Evolutionary conservation across 2,888 invertebrate species (phyloP).

Genomic region (Eilema sororculum): DNA sequence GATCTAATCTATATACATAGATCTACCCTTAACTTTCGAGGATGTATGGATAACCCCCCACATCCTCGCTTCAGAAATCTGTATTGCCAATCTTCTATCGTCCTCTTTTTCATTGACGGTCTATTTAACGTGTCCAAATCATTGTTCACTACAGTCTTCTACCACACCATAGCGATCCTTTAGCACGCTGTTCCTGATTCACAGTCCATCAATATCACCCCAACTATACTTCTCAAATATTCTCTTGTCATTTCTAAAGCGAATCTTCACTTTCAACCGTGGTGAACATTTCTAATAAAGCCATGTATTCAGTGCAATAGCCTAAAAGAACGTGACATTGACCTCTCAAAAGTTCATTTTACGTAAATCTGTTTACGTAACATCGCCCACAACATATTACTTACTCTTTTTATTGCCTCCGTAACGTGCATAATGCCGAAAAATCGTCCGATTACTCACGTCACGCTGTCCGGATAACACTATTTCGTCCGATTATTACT

Average conservation of each 20-base stretch:
- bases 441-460: slow-evolving; percentile 57
- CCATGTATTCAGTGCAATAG: neutral
- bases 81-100: no score
- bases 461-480: slow-evolving; percentile 42
- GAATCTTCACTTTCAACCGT: neutral
- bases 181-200: neutral
- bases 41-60: no score
- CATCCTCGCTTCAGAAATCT: no score
- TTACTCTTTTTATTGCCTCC: slow-evolving; percentile 65
- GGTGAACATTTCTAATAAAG: slow-evolving; percentile 1
- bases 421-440: slow-evolving; percentile 63
- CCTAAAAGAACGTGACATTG: slow-evolving; percentile 68
- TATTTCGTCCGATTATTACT: slow-evolving; percentile 33
- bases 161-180: neutral
- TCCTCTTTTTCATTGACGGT: no score
- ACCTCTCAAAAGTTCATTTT: slow-evolving; percentile 76
- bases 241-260: neutral
- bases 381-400: slow-evolving; percentile 52
- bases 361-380: slow-evolving; percentile 65
- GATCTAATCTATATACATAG: neutral
- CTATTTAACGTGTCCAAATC: no score
- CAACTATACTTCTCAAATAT: neutral
- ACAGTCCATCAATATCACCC: neutral
- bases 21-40: no score
- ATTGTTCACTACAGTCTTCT: neutral